Evolutionary conservation across 2,888 invertebrate species (phyloP).

Genomic region (Eupithecia pulchellata): DNA sequence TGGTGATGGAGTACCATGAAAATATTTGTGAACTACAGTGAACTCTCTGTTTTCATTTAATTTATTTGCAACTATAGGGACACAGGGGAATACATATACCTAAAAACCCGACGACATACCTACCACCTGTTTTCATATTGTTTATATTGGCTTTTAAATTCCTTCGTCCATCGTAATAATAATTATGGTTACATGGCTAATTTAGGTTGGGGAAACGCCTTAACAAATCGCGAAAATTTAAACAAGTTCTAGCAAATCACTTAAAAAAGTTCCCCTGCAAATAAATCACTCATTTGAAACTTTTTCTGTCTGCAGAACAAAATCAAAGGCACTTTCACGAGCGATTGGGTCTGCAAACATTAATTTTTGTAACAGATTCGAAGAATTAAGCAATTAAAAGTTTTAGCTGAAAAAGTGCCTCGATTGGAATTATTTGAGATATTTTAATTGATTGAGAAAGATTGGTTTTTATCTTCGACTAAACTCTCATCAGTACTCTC

Average conservation of each 20-base stretch:
- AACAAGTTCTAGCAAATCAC: too few species aligned
- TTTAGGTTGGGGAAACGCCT: too few species aligned
- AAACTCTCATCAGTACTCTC: too few species aligned
- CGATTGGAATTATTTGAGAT: background rate
- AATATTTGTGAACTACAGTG: background rate
- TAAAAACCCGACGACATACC: too few species aligned
- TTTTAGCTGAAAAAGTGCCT: background rate
- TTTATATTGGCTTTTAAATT: too few species aligned
- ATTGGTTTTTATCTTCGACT: background rate
- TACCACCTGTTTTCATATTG: too few species aligned
- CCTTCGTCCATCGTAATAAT: too few species aligned
- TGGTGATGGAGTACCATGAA: background rate
- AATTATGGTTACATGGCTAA: too few species aligned
- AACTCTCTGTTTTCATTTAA: too few species aligned
- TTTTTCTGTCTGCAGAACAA: background rate
- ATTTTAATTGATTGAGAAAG: background rate
- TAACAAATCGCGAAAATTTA: too few species aligned
- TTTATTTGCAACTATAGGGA: too few species aligned
- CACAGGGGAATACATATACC: too few species aligned
- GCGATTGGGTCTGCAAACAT: conserved; percentile 20
- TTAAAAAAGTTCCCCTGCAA: background rate
- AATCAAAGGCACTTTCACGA: conserved; percentile 15
- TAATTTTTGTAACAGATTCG: conserved; percentile 8
- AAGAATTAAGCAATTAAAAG: background rate
- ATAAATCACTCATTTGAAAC: background rate